Conservation (phyloP, 2,888 invertebrate species). For the Silvanus unidentatus region DNA sequence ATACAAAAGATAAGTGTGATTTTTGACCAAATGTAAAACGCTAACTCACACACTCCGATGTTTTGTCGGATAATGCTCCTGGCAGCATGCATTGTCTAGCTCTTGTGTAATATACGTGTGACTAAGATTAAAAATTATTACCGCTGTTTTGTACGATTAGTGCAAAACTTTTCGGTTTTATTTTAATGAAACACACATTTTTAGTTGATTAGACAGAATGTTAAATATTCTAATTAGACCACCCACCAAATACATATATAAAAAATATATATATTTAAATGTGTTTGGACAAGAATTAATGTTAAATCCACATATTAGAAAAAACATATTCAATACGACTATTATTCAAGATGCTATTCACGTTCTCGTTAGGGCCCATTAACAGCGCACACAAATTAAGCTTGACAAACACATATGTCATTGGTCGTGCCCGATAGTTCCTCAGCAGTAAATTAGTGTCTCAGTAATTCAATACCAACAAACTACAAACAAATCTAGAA, state of each 20-base stretch:
- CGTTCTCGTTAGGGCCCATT: constrained; percentile 1
- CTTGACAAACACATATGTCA: constrained; percentile 7
- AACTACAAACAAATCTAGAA: constrained; percentile 3
- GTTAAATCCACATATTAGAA: no score
- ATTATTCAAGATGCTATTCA: constrained; percentile 1
- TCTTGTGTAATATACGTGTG: no score
- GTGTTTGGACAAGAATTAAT: not conserved
- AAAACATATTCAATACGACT: no score
- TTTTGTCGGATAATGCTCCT: not conserved
- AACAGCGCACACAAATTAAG: constrained; percentile 4
- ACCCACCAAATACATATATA: not conserved
- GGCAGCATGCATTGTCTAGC: no score
- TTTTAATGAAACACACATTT: no score
- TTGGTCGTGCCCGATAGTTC: constrained; percentile 1
- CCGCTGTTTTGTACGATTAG: no score
- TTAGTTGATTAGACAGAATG: no score
- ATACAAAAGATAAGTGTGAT: no score
- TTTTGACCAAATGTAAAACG: no score
- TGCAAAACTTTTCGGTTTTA: no score
- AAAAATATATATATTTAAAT: not conserved
- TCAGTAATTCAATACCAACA: constrained; percentile 4
- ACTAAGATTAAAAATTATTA: no score
- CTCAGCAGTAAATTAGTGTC: constrained; percentile 4
- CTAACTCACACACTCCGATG: no score
- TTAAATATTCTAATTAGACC: constrained; percentile 2